Conservation (phyloP, 2,888 invertebrate species). For the Thecophora atra region DNA sequence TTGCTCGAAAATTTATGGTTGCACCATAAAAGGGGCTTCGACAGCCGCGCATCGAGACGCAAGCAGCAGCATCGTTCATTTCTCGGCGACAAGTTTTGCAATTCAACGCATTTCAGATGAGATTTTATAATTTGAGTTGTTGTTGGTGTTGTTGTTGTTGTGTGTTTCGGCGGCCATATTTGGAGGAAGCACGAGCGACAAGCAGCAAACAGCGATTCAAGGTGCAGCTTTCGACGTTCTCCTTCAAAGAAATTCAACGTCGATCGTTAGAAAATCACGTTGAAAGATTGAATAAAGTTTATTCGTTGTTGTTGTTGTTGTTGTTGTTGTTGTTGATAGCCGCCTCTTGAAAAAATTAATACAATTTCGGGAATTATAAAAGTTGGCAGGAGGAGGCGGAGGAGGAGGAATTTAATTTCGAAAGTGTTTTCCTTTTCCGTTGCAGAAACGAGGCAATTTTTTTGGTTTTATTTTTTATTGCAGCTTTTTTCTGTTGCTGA, state of each 20-base stretch:
- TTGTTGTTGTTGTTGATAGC: too few relatives aligned
- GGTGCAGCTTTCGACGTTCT: too few relatives aligned
- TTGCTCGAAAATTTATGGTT: constrained; percentile 35
- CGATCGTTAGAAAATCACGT: too few relatives aligned
- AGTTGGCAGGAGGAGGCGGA: too few relatives aligned
- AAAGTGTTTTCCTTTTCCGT: not conserved
- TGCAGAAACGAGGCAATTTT: too few relatives aligned
- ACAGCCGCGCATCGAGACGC: constrained; percentile 8
- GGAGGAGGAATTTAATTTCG: not conserved
- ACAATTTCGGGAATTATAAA: too few relatives aligned
- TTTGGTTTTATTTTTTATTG: too few relatives aligned
- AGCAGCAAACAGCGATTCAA: too few relatives aligned
- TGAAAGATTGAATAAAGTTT: too few relatives aligned
- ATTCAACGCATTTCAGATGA: constrained; percentile 11
- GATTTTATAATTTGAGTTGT: constrained; percentile 14
- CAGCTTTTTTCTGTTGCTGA: too few relatives aligned
- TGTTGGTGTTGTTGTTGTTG: constrained; percentile 7
- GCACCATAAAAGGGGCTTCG: constrained; percentile 28
- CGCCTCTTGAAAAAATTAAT: not conserved
- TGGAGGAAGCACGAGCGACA: not conserved
- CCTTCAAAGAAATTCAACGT: too few relatives aligned
- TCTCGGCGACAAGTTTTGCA: constrained; percentile 24
- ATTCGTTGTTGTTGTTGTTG: too few relatives aligned
- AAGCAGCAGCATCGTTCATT: not conserved
- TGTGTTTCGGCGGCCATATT: constrained; percentile 18